Base-by-base conservation (phyloP, 1,140 invertebrate species). In the Cyclargus thomasi region DNA sequence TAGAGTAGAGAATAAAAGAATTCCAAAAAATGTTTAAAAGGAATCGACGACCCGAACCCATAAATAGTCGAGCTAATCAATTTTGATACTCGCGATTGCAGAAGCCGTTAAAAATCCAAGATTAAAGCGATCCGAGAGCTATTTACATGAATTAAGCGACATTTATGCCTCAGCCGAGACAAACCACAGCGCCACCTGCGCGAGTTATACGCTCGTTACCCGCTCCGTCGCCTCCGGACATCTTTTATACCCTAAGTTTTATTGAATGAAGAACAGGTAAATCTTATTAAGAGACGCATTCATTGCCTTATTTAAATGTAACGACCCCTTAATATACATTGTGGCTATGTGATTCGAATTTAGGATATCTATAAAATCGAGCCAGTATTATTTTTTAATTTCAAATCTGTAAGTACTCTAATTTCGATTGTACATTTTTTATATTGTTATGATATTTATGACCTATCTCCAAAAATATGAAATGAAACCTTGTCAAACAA, bases 141-240 rank as follows among this genome's bases (percentile, higher is more conserved):
- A 88, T 82, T 86, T 85, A 83, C 80, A 84, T 86, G 82, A 85
- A 86, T 86, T 86, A 86, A 78, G 70, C 76, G 83, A 86, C 86
- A 81, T 86, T 88, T 84, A 88, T 86, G 81, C 76, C 75, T 79
- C 78, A 79, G 75, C 71, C 74, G 85, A 86, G 83, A 88, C 82
- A 82, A 82, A 82, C 83, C 82, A 67, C 82, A 84, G 80, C 75
- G 79, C 79, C 86, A 86, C 86, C 86, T 88, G 86, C 82, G 72
- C 74, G 81, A 88, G 79, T 88, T 88, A 88, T 83, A 75, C 80
- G 82, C 78, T 81, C 86, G 81, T 88, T 86, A 80, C 76, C 69
- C 84, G 81, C 81, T 82, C 75, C 74, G 71, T 68, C 76, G 78
- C 79, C 69, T 74, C 59, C 76, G 67, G 70, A 55, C 73, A 71